Percentiles rank a stretch among this genome's conserved stretches.
Conservation (phyloP, 2,888 invertebrate genomes). For the Yponomeuta plumbellus region DNA sequence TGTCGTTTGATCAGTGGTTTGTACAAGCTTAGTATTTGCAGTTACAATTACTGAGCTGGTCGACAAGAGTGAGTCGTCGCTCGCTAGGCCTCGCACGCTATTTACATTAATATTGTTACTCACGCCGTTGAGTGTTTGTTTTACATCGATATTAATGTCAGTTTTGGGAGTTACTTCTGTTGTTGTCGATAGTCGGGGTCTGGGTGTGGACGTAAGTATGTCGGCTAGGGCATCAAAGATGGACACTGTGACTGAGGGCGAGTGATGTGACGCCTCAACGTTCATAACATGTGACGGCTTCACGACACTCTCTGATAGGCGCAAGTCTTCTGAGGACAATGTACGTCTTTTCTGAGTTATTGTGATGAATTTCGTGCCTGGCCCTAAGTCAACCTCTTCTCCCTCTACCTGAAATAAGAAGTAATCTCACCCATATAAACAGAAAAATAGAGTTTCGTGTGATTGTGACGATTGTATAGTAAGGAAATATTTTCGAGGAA, state of each 20-base stretch:
- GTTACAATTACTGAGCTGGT: conserved; percentile 47
- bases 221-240: conserved; percentile 78
- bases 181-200: conserved; percentile 60
- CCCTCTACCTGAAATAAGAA: conserved; percentile 76
- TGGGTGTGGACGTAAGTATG: conserved; percentile 73
- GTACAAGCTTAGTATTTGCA: conserved; percentile 70
- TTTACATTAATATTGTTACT: conserved; percentile 72
- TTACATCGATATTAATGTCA: conserved; percentile 54
- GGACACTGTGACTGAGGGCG: conserved; percentile 75
- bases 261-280: conserved; percentile 75
- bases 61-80: conserved; percentile 48
- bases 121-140: conserved; percentile 68
- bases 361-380: conserved; percentile 68
- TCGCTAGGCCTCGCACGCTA: conserved; percentile 54
- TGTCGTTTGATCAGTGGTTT: conserved; percentile 61
- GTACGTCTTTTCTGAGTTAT: conserved; percentile 70
- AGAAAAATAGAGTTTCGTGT: conserved; percentile 37
- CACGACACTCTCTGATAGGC: conserved; percentile 66
- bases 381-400: conserved; percentile 73
- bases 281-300: conserved; percentile 69
- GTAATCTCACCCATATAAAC: conserved; percentile 73
- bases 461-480: conserved; percentile 24
- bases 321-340: conserved; percentile 67
- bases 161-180: conserved; percentile 58
- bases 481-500: conserved; percentile 16